Base-by-base conservation (phyloP, 2,113 vertebrate species). In the Rhinoderma darwinii region DNA sequence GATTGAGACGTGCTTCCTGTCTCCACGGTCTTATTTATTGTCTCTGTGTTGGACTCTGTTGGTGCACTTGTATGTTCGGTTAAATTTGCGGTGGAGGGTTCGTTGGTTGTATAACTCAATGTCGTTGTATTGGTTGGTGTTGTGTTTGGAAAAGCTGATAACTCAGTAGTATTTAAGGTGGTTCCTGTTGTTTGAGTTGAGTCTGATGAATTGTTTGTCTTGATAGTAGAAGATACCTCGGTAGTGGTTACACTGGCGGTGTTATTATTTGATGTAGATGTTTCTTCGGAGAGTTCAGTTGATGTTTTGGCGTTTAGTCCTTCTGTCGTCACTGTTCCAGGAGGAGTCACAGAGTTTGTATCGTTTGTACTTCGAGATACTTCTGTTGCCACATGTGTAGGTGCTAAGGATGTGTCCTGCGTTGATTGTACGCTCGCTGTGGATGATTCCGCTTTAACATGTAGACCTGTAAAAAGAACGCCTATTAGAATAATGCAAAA, bases 401-500 rank as follows among this genome's bases (percentile, higher is more conserved):
- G 0, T 25, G 15, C 3, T 39, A 43, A n/a, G 25, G 3, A 22
- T 47, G 43, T 68, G 17, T 5, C 18, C 43, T 20, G 4, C 5
- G 30, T 25, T 50, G 61, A 25, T 25, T 32, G 11, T 30, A 10
- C 32, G 27, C 27, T 47, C 27, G 0, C 18, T 83, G 37, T 2
- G 18, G 81, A 2, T 20, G 59, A 2, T 11, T 27, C 11, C 32
- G 18, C 20, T 32, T 68, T 41, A 74, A 39, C 54, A 75, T 43
- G 14, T 35, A 84, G 37, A 32, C 83, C 83, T 84, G 15, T n/a
- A 77, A 63, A 84, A 47, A 47, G 17, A 11, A 84, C 14, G n/a
- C 0, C 4, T 47, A 76, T 84, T 59, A 74, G 50, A 39, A 84
- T 18, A 25, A 75, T 30, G 17, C 18, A 56, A 54, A 83, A 22